Percentiles rank a stretch among this genome's conserved stretches.
Conservation (phyloP, 2,888 invertebrate genomes). For the Diadegma fenestrale region DNA sequence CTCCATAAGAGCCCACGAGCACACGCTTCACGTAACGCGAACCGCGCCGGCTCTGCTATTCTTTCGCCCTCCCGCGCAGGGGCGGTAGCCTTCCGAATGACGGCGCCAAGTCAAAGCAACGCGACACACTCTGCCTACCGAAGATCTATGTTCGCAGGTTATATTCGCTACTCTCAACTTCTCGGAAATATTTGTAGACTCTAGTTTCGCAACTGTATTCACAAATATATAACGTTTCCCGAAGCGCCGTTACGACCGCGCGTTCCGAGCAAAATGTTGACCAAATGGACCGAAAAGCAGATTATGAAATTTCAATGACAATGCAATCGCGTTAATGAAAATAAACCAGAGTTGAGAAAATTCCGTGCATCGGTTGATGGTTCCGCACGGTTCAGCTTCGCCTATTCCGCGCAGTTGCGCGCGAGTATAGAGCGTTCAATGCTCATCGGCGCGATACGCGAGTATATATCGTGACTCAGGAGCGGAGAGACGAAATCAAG, state of each 20-base stretch:
- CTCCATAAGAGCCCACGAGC: slow-evolving; percentile 20
- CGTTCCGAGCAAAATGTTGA: neutral
- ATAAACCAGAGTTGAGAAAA: neutral
- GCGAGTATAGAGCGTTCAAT: neutral
- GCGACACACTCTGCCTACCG: slow-evolving; percentile 53
- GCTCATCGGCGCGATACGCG: neutral
- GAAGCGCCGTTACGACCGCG: neutral
- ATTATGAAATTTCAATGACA: neutral
- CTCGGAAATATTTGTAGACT: neutral
- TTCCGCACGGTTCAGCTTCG: neutral
- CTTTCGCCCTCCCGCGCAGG: slow-evolving; percentile 78
- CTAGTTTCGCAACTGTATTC: neutral
- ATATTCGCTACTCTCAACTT: slow-evolving; percentile 25
- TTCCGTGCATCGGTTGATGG: neutral
- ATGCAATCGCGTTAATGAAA: neutral
- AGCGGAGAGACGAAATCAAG: neutral
- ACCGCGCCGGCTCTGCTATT: slow-evolving; percentile 16
- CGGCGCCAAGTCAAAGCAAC: slow-evolving; percentile 72
- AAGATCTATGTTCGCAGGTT: slow-evolving; percentile 20
- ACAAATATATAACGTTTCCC: neutral
- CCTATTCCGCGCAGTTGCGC: slow-evolving; percentile 1
- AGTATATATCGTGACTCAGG: neutral
- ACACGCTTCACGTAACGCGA: slow-evolving; percentile 42
- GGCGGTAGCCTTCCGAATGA: slow-evolving; percentile 78
- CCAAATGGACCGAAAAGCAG: neutral